phyloP scores from a whole-genome alignment of 2,113 vertebrate species.

The Anthoscopus minutus region DNA sequence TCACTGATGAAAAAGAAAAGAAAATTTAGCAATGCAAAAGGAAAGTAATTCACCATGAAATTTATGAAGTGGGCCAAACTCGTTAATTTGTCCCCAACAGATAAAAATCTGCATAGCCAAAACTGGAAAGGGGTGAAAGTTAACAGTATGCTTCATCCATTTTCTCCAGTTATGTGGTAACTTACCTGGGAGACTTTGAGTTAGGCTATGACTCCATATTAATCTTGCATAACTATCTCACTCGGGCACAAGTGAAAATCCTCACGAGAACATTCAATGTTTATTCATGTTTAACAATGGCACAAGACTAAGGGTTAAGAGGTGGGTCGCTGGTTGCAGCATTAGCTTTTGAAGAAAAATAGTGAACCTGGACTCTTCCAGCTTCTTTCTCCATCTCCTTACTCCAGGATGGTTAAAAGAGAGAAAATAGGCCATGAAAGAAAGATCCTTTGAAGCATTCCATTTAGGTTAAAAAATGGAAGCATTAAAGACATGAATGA shows the following conservation, averaged over 20 bases:
- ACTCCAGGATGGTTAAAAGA: background rate
- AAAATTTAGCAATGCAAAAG: background rate
- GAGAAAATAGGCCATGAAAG: background rate
- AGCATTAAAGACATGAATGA: background rate
- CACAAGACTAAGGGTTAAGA: background rate
- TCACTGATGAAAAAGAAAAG: background rate
- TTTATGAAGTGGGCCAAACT: background rate
- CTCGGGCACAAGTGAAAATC: background rate
- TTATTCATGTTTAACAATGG: background rate
- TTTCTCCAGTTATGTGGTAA: background rate
- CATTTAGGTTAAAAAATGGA: background rate
- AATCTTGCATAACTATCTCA: background rate
- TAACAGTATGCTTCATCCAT: background rate
- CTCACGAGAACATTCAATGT: background rate
- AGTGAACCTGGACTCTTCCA: background rate
- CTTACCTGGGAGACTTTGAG: background rate
- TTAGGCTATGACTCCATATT: background rate
- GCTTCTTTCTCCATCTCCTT: background rate
- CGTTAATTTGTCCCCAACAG: background rate
- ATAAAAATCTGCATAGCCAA: background rate
- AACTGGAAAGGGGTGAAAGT: background rate
- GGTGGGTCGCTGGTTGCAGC: background rate
- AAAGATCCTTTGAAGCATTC: background rate
- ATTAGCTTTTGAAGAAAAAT: background rate
- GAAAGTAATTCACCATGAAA: background rate